These are phyloP conservation scores for Mobula birostris DNA, from an alignment of 2,113 vertebrate genomes.

Conservation along the genomic window DNA sequence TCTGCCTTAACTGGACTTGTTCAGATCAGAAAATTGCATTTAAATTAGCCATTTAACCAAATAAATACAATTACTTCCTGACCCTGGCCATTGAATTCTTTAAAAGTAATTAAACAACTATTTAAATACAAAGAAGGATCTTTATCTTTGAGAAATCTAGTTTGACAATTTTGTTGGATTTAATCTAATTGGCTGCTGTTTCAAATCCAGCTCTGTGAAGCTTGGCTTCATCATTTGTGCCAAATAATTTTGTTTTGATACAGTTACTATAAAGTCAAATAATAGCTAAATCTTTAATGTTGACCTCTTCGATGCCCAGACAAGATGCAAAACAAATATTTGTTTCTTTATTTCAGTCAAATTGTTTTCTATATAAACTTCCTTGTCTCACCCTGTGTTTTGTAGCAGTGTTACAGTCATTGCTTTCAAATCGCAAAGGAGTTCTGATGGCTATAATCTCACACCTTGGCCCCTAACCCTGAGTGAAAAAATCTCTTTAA, in stretches of 20 bases:
- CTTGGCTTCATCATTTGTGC: not conserved
- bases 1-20: not conserved
- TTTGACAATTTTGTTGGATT: not conserved
- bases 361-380: not conserved
- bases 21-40: not conserved
- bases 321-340: not conserved
- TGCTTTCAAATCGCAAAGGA: not conserved
- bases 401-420: not conserved
- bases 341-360: not conserved
- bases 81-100: not conserved
- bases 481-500: no score
- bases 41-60: not conserved
- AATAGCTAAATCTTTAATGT: not conserved
- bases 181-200: not conserved
- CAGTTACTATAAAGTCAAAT: not conserved
- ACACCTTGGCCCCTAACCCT: not conserved
- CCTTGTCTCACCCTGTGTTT: not conserved
- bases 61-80: not conserved
- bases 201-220: not conserved
- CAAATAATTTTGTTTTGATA: not conserved
- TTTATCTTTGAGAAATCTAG: not conserved
- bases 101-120: not conserved
- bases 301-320: not conserved
- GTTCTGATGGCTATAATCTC: not conserved
- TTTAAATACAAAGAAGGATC: not conserved